A percentile compares a stretch with the other conserved stretches of the same genome.
These are phyloP conservation scores for Dryoscopus gambensis DNA, from an alignment of 2,113 vertebrate genomes.

Conservation along the genomic window DNA sequence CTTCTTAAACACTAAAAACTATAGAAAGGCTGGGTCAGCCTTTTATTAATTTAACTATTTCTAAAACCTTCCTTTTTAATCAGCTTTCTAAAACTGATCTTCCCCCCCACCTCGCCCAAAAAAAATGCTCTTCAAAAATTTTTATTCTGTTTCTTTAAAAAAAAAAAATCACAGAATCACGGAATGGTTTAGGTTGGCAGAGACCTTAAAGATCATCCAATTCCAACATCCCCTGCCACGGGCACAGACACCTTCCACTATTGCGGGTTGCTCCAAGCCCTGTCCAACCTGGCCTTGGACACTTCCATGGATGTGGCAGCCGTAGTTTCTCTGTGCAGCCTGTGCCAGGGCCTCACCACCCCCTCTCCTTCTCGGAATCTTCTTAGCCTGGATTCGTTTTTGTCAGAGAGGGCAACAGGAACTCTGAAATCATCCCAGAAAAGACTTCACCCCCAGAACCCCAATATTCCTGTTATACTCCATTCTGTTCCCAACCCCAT, in stretches of 20 bases:
- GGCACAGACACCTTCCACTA: not conserved
- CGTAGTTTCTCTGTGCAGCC: not conserved
- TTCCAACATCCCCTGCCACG: fast-evolving
- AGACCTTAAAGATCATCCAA: not conserved
- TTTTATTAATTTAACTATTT: not conserved
- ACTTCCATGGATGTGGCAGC: not conserved
- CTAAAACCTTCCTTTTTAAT: not conserved
- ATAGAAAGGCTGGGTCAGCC: not conserved
- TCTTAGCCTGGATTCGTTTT: not conserved
- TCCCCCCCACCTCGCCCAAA: fast-evolving
- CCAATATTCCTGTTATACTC: not conserved
- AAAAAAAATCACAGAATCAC: not conserved
- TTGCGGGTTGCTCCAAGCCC: not conserved
- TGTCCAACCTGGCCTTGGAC: not conserved
- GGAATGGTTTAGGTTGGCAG: not conserved
- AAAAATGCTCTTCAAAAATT: not conserved
- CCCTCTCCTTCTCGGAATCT: not conserved
- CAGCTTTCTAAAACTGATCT: not conserved
- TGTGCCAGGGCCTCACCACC: not conserved
- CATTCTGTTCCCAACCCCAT: not conserved
- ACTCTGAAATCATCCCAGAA: not conserved
- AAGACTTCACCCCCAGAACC: not conserved
- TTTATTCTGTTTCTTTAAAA: not conserved
- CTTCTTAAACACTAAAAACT: not conserved
- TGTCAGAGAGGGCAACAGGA: not conserved